Conservation (phyloP, 2,797 vertebrate genomes). For the Schizopygopsis pylzovi region DNA sequence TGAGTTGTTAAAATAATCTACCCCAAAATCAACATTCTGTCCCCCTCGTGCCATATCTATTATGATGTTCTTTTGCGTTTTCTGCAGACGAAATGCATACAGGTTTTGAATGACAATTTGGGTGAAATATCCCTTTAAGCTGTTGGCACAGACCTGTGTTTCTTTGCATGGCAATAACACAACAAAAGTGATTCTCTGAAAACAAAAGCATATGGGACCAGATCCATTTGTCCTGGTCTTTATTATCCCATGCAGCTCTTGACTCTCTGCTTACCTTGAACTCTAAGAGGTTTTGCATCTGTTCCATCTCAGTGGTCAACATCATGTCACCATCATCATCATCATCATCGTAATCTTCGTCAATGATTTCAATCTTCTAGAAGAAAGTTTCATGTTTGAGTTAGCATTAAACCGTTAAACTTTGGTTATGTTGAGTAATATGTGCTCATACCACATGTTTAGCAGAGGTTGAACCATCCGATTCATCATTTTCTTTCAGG, state of each 20-base stretch:
- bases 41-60: no score
- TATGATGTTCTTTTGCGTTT: not conserved
- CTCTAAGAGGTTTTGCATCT: slow-evolving; percentile 91
- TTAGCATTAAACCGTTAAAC: not conserved
- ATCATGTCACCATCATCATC: slow-evolving; percentile 78
- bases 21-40: not conserved
- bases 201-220: not conserved
- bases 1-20: not conserved
- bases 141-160: not conserved
- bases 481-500: slow-evolving; percentile 78
- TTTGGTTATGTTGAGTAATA: not conserved
- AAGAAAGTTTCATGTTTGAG: slow-evolving; percentile 10
- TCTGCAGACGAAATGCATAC: not conserved
- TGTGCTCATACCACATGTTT: slow-evolving; percentile 86
- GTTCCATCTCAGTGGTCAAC: slow-evolving; percentile 88
- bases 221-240: not conserved
- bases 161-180: not conserved
- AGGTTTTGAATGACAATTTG: not conserved
- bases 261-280: slow-evolving; percentile 86
- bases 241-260: not conserved
- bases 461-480: slow-evolving; percentile 70
- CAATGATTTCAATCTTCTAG: slow-evolving; percentile 91
- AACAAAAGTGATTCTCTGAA: not conserved
- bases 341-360: slow-evolving; percentile 72
- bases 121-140: not conserved